Percentiles rank a stretch among this genome's conserved stretches.
Conservation (phyloP, 2,888 invertebrate genomes). For the Camptogramma bilineatum region DNA sequence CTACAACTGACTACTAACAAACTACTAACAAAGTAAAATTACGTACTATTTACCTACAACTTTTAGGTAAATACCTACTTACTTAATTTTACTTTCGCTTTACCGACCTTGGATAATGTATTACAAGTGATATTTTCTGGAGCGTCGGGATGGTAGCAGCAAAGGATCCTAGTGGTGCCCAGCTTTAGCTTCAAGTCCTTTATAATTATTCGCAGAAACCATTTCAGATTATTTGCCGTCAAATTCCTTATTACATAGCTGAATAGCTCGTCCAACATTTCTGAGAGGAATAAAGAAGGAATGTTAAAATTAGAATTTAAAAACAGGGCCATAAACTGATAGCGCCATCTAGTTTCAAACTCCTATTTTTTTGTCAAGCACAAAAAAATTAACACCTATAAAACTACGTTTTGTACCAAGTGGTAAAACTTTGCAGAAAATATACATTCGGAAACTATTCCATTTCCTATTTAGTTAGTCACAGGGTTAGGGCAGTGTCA, state of each 20-base stretch:
- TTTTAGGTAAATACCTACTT: too few species aligned
- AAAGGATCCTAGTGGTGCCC: slow-evolving; percentile 89
- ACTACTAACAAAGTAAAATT: too few species aligned
- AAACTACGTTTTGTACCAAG: too few species aligned
- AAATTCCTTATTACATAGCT: slow-evolving; percentile 88
- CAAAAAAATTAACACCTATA: too few species aligned
- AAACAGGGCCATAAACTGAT: background rate
- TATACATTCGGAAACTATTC: too few species aligned
- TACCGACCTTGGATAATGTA: slow-evolving; percentile 87
- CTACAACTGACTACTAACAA: too few species aligned
- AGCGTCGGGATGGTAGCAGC: slow-evolving; percentile 92
- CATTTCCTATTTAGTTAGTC: too few species aligned
- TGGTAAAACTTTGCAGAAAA: too few species aligned
- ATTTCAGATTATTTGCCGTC: slow-evolving; percentile 92
- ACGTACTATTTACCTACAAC: too few species aligned
- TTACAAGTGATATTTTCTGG: slow-evolving; percentile 89
- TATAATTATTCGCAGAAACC: slow-evolving; percentile 95
- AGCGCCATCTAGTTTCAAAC: background rate
- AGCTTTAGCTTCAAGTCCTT: slow-evolving; percentile 93
- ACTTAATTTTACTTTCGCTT: background rate
- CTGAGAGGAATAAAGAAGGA: slow-evolving; percentile 44
- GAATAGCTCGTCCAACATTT: slow-evolving; percentile 83
- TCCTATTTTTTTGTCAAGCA: too few species aligned
- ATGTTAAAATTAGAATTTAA: background rate
- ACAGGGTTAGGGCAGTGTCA: too few species aligned